These are phyloP conservation scores for Plebejus melissa DNA, from an alignment of 2,888 invertebrate species.

Conservation along the genomic window DNA sequence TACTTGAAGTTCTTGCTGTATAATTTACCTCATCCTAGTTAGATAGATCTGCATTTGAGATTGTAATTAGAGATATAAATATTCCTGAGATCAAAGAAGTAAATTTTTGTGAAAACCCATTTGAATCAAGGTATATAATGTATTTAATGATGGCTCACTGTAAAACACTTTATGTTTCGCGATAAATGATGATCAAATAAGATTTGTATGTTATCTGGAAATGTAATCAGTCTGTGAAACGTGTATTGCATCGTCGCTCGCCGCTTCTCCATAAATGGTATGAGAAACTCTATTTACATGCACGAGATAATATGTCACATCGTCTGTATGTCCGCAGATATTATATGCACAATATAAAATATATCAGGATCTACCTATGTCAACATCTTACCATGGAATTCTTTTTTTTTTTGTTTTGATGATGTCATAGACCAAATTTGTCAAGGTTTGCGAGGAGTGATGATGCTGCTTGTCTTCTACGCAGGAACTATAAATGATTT, in stretches of 20 bases:
- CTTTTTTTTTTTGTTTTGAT: background rate
- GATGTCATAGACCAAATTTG: conserved; percentile 9
- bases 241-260: background rate
- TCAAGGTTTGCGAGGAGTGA: background rate
- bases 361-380: background rate
- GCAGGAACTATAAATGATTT: conserved; percentile 3
- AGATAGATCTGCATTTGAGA: background rate
- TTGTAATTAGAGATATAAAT: background rate
- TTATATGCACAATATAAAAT: background rate
- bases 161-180: background rate
- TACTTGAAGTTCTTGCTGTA: background rate
- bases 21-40: background rate
- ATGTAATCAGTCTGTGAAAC: background rate
- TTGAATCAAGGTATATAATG: background rate
- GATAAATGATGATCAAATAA: background rate
- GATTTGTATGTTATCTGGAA: conserved; percentile 14
- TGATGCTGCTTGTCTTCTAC: conserved; percentile 3
- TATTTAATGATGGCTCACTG: background rate
- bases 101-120: no score
- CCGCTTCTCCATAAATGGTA: conserved; percentile 9
- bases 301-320: background rate
- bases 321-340: background rate
- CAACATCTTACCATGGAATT: background rate
- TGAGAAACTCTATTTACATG: conserved; percentile 19
- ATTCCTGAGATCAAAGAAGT: no score